Conservation (phyloP, 2,113 vertebrate genomes). For the Urocynchramus pylzowi region DNA sequence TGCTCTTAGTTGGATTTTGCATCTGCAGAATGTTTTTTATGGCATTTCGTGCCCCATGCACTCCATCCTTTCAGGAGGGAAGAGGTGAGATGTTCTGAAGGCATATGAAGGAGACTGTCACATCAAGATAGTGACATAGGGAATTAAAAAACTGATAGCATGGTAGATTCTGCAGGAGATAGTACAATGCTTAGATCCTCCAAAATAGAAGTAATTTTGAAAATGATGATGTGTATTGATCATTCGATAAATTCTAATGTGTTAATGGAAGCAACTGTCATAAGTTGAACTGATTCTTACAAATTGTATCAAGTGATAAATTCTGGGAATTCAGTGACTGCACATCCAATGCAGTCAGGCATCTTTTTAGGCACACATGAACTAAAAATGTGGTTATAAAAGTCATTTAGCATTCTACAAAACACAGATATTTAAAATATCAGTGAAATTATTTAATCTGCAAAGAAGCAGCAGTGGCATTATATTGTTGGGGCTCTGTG, state of each 20-base stretch:
- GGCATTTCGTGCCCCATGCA: not conserved
- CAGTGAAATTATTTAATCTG: not conserved
- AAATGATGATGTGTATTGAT: not conserved
- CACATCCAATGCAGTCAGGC: not conserved
- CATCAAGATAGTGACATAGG: accelerated
- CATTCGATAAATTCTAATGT: not conserved
- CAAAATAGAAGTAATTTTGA: not conserved
- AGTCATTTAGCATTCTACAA: not conserved
- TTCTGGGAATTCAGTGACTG: not conserved
- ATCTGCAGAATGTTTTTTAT: not conserved
- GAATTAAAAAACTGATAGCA: not conserved
- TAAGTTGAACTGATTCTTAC: not conserved
- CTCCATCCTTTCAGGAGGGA: not conserved
- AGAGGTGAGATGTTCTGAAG: not conserved
- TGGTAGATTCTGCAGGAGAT: not conserved
- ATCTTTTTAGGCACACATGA: not conserved
- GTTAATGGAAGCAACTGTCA: not conserved
- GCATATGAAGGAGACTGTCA: not conserved
- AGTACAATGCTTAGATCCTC: not conserved
- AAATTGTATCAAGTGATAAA: not conserved
- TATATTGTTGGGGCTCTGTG: not conserved
- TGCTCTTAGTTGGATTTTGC: not conserved
- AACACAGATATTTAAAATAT: not conserved
- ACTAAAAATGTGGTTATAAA: not conserved
- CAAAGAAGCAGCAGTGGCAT: not conserved